Conservation (phyloP, 2,888 invertebrate species). For the Petrophora chlorosata region DNA sequence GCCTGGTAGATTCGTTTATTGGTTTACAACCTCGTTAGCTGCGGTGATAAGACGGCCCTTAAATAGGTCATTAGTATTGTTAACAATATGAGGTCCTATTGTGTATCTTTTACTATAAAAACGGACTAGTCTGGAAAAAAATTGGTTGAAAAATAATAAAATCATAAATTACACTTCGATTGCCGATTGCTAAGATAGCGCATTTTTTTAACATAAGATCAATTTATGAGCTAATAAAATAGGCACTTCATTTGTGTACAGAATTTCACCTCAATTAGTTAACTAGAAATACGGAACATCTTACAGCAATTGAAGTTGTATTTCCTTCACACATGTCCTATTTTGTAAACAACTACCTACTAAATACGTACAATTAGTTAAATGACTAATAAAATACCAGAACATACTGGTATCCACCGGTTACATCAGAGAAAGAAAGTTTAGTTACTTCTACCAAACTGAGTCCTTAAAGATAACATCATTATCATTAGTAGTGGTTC, state of each 20-base stretch:
- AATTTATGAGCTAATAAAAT: neutral
- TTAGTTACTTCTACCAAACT: too few relatives aligned
- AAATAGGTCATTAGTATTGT: conserved; percentile 81
- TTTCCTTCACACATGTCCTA: conserved; percentile 3
- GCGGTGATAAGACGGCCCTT: conserved; percentile 65
- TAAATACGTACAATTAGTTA: neutral
- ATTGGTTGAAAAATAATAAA: conserved; percentile 7
- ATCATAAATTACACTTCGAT: neutral
- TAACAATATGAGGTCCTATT: conserved; percentile 45
- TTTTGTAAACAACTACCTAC: conserved; percentile 7
- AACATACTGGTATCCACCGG: too few relatives aligned
- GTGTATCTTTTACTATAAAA: conserved; percentile 12
- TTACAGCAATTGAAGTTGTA: conserved; percentile 4
- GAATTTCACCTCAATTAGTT: neutral
- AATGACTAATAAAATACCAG: neutral
- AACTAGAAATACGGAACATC: neutral
- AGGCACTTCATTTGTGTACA: neutral
- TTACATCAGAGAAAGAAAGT: neutral
- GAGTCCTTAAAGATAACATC: too few relatives aligned
- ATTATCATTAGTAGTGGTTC: too few relatives aligned
- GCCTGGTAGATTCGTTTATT: conserved; percentile 67
- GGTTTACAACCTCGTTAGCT: conserved; percentile 77
- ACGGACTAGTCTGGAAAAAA: conserved; percentile 10
- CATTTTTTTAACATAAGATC: too few relatives aligned
- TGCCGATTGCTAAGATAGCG: neutral